These are phyloP conservation scores for Alcedo atthis DNA, from an alignment of 2,797 vertebrate genomes.

Conservation along the genomic window DNA sequence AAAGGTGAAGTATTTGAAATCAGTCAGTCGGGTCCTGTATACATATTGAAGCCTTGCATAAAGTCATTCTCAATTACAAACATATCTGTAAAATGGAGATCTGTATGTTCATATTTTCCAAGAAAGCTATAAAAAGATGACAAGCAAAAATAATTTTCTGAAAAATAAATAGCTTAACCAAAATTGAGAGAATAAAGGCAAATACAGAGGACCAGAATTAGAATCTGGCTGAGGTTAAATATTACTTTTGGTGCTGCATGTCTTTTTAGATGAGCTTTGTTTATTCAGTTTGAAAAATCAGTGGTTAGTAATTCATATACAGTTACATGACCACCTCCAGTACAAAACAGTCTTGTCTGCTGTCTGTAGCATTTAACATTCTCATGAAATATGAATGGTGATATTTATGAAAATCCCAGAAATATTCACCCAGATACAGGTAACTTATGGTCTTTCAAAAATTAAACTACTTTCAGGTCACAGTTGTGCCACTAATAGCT, in stretches of 20 bases:
- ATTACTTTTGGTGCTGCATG: neutral
- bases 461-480: neutral
- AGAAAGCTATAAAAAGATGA: neutral
- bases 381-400: neutral
- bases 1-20: conserved; percentile 31
- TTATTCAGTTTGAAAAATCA: neutral
- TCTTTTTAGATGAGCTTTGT: neutral
- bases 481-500: neutral
- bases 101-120: neutral
- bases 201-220: neutral
- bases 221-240: neutral
- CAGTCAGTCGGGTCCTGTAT: neutral
- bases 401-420: neutral
- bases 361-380: neutral
- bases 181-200: neutral
- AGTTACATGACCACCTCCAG: neutral
- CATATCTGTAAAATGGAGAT: neutral
- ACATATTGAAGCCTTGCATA: neutral
- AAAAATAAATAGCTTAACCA: neutral
- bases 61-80: neutral
- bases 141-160: neutral
- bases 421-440: neutral
- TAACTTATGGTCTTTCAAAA: conserved; percentile 1
- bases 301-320: neutral
- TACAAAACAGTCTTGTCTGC: neutral